phyloP scores from a whole-genome alignment of 1,140 invertebrate genomes.

The Steinernema khuongi region DNA sequence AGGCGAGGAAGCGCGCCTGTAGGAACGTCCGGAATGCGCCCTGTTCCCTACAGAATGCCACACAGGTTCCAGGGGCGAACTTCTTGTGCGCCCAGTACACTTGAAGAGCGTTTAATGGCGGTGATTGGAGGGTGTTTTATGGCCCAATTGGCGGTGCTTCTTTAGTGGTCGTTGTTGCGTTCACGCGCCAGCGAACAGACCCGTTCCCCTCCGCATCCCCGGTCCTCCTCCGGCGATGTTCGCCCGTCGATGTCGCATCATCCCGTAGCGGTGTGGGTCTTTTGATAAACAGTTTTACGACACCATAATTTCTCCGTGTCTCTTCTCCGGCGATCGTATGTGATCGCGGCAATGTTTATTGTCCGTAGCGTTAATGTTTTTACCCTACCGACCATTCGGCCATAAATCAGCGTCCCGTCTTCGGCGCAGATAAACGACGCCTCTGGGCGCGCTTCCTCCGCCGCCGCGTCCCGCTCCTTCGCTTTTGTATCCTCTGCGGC shows the following conservation, averaged over 20 bases:
- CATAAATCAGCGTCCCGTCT: conserved; percentile 16
- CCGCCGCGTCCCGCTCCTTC: not conserved
- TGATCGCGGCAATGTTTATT: conserved; percentile 16
- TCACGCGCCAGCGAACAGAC: not conserved
- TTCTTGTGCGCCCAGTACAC: too few species aligned
- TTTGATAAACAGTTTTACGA: conserved; percentile 17
- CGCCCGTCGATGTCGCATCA: conserved; percentile 11
- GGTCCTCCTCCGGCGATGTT: not conserved
- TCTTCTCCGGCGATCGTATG: conserved; percentile 8
- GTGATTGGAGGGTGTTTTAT: not conserved
- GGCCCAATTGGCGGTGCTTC: conserved; percentile 1
- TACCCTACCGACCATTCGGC: conserved; percentile 12
- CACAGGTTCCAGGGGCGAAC: too few species aligned
- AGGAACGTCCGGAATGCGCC: not conserved
- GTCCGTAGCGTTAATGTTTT: conserved; percentile 12
- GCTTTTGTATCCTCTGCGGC: not conserved
- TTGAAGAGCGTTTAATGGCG: not conserved
- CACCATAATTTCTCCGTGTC: conserved; percentile 10
- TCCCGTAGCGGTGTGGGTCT: not conserved
- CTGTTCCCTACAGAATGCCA: too few species aligned
- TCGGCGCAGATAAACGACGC: conserved; percentile 14
- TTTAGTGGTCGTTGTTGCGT: not conserved
- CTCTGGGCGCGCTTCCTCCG: not conserved
- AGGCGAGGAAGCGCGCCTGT: not conserved
- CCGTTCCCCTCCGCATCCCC: not conserved